Evolutionary conservation across 2,888 invertebrate species (phyloP), one percentile per base, ranked within the genome.

Genomic region (Brachyptera putata): DNA sequence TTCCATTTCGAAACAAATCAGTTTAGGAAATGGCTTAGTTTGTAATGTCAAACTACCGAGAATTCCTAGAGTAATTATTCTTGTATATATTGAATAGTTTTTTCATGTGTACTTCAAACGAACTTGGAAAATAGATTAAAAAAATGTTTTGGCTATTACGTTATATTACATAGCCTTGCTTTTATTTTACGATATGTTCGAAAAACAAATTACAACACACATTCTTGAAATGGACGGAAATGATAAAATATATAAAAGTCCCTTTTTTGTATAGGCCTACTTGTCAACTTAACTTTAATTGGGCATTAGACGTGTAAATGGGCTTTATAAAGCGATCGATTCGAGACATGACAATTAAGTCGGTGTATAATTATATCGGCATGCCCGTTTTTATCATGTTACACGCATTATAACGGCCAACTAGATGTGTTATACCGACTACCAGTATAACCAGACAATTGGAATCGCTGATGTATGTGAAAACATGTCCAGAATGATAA

Each of bases 61-160:
- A 16, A 46, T 24, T 46, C 46, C 24, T 24, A 21, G 9, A 46
- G 22, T 46, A 46, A 46, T 46, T 46, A 46, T 24, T n/a, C n/a
- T n/a, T n/a, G n/a, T n/a, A n/a, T n/a, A n/a, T n/a, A n/a, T n/a
- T n/a, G n/a, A n/a, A n/a, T n/a, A n/a, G n/a, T n/a, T n/a, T n/a
- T n/a, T n/a, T n/a, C n/a, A n/a, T n/a, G 46, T 24, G n/a, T 11
- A 11, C 11, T 43, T 18, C 18, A 34, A 53, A 53, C 30, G n/a
- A 34, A 53, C 49, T 25, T 16, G 30, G 53, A 53, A 53, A 53
- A 53, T 22, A 53, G 36, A 53, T 53, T 53, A 53, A 53, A 53
- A 16, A n/a, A n/a, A 26, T 50, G 49, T 50, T 50, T 25, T 26
- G 49, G 30, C 49, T 50, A 41, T 16, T 41, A 9, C 21, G 41